Percentiles rank a stretch among this genome's conserved stretches.
Evolutionary conservation across 2,888 invertebrate genomes (phyloP).

Genomic region (Diarsia dahlii): DNA sequence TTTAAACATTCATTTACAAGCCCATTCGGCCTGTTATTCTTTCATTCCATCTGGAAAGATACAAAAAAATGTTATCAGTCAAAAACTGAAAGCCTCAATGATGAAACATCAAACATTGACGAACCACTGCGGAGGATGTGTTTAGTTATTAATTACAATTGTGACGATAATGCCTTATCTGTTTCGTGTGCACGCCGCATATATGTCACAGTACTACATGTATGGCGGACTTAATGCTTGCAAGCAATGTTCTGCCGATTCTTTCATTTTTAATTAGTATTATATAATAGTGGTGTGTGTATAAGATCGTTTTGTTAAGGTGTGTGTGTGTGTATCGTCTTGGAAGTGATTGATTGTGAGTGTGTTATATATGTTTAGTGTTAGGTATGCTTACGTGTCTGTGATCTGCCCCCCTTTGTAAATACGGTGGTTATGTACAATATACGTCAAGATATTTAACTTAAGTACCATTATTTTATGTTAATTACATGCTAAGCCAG

Average conservation of each 20-base stretch:
- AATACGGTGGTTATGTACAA: background rate
- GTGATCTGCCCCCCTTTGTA: constrained; percentile 36
- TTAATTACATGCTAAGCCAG: background rate
- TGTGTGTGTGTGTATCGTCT: constrained; percentile 38
- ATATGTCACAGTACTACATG: constrained; percentile 10
- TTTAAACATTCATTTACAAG: background rate
- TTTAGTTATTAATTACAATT: constrained; percentile 72
- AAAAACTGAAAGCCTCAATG: constrained; percentile 48
- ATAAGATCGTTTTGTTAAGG: constrained; percentile 5
- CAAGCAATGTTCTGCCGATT: constrained; percentile 19
- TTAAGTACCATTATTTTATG: background rate
- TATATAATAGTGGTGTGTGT: constrained; percentile 30
- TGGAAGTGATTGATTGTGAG: constrained; percentile 9
- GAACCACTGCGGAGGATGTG: constrained; percentile 69
- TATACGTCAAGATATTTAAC: background rate
- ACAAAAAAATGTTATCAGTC: constrained; percentile 38
- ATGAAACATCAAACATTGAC: constrained; percentile 60
- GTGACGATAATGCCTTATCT: constrained; percentile 73
- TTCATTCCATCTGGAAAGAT: constrained; percentile 15
- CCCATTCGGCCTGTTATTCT: background rate
- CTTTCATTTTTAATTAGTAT: constrained; percentile 13
- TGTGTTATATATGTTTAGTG: constrained; percentile 3
- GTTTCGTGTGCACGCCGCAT: constrained; percentile 30
- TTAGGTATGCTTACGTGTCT: constrained; percentile 45
- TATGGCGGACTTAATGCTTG: background rate